Percentiles rank a stretch among this genome's conserved stretches.
Evolutionary conservation across 2,113 vertebrate species (phyloP).

Genomic region (Tupaia tana): DNA sequence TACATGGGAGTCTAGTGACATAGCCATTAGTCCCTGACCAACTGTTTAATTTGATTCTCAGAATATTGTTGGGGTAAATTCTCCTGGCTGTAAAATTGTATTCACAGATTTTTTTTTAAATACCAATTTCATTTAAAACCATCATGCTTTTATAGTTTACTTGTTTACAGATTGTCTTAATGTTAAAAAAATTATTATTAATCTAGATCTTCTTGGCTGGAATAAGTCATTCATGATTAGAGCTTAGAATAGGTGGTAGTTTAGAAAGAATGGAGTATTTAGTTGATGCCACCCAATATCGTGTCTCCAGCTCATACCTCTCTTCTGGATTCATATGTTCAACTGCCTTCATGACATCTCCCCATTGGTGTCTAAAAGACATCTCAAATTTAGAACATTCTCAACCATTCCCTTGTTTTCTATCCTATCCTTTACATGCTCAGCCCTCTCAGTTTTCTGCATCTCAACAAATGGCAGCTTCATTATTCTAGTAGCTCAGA

Average conservation of each 20-base stretch:
- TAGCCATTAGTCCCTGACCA: background rate
- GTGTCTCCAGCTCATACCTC: background rate
- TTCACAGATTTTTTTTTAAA: background rate
- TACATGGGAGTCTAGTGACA: too few species aligned
- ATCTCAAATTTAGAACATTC: conserved; percentile 26
- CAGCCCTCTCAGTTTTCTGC: background rate
- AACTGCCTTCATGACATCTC: background rate
- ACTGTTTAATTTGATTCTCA: background rate
- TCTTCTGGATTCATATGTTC: background rate
- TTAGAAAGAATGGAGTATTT: background rate
- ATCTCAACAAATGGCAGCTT: background rate
- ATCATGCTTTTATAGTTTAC: conserved; percentile 11
- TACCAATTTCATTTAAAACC: conserved; percentile 21
- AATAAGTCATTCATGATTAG: background rate
- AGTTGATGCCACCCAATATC: background rate
- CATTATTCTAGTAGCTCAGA: background rate
- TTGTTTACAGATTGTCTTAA: background rate
- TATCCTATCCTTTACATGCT: background rate
- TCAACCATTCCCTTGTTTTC: background rate
- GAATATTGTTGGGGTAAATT: background rate
- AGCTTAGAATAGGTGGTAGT: background rate
- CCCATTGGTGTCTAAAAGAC: background rate
- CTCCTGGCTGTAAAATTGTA: background rate
- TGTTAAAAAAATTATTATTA: conserved; percentile 11
- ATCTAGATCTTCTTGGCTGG: background rate